Evolutionary conservation across 2,888 invertebrate genomes (phyloP).

Genomic region (Meganola albula): DNA sequence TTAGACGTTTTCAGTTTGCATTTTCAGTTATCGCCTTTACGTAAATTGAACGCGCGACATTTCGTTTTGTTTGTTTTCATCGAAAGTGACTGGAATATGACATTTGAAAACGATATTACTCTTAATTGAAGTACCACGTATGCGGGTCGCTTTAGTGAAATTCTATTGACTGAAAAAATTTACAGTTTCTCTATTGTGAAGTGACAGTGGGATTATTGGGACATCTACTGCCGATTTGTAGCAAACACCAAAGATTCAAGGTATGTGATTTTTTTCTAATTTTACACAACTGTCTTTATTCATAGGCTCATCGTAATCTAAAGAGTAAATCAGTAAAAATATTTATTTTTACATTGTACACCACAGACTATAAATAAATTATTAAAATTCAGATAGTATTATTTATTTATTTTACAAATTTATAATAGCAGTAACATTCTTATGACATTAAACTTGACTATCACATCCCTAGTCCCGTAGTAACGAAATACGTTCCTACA

Average conservation of each 20-base stretch:
- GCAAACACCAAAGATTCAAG: slow-evolving; percentile 67
- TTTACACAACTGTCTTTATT: too few species aligned
- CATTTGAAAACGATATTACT: slow-evolving; percentile 61
- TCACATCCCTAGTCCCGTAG: too few species aligned
- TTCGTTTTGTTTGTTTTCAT: slow-evolving; percentile 50
- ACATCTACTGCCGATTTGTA: slow-evolving; percentile 27
- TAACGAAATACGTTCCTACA: slow-evolving; percentile 23
- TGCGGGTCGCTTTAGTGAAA: slow-evolving; percentile 44
- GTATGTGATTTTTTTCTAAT: slow-evolving; percentile 38
- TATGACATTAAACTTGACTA: too few species aligned
- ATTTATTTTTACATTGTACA: too few species aligned
- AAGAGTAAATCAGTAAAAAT: too few species aligned
- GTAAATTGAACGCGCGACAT: slow-evolving; percentile 46
- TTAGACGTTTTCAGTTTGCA: slow-evolving; percentile 51
- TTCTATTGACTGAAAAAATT: slow-evolving; percentile 44
- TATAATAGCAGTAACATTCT: too few species aligned
- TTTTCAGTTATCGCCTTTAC: slow-evolving; percentile 55
- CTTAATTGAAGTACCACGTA: slow-evolving; percentile 45
- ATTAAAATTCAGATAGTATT: too few species aligned
- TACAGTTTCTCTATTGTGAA: slow-evolving; percentile 45
- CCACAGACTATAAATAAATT: too few species aligned
- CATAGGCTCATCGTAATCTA: not conserved
- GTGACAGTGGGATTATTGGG: slow-evolving; percentile 64
- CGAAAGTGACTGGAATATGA: slow-evolving; percentile 68
- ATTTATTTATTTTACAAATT: too few species aligned